Conservation (phyloP, 2,113 vertebrate genomes). For the Marmota flaviventris region DNA sequence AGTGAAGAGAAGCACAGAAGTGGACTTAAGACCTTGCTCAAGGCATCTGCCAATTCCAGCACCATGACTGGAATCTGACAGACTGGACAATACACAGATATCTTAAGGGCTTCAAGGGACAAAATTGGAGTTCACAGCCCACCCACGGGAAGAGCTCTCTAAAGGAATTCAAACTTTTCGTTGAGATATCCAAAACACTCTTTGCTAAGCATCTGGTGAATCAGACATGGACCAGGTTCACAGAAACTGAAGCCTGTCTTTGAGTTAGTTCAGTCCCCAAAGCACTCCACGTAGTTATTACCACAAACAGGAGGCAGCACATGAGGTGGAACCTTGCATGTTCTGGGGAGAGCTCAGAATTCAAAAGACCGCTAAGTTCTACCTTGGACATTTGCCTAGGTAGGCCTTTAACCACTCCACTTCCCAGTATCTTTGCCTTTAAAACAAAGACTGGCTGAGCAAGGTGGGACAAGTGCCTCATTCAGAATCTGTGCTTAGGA, state of each 20-base stretch:
- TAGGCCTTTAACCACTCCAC: neutral
- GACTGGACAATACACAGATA: neutral
- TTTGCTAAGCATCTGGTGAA: too few species aligned
- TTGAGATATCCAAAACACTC: neutral
- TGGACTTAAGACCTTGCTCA: neutral
- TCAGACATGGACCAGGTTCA: neutral
- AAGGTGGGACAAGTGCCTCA: neutral
- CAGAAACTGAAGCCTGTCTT: neutral
- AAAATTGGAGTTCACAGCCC: neutral
- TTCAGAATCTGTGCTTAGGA: accelerated
- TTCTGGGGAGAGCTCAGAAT: neutral
- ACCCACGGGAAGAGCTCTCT: neutral
- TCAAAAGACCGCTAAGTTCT: neutral
- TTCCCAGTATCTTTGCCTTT: neutral
- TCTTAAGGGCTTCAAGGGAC: neutral
- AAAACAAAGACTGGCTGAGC: neutral
- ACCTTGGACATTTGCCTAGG: too few species aligned
- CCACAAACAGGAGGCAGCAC: neutral
- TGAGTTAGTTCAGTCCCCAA: neutral
- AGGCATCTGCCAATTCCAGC: neutral
- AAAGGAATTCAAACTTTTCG: neutral
- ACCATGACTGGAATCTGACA: neutral
- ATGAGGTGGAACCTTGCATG: neutral
- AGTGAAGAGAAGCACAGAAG: neutral
- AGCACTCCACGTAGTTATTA: neutral